Conservation (phyloP, 2,113 vertebrate genomes). For the Podarcis raffonei region DNA sequence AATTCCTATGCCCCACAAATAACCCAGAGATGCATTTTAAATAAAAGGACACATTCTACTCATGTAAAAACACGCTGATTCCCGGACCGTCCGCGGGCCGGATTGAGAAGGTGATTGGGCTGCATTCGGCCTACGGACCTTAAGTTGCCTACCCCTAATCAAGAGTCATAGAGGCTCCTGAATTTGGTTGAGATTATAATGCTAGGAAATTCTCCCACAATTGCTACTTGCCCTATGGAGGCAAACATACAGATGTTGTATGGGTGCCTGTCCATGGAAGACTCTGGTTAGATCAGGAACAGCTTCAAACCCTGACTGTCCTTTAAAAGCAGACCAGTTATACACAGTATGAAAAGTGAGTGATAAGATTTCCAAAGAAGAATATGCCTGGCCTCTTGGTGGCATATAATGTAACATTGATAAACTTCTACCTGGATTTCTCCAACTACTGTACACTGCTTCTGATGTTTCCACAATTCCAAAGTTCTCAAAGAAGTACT, state of each 20-base stretch:
- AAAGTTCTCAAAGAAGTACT: background rate
- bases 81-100: no score
- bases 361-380: background rate
- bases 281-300: background rate
- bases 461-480: background rate
- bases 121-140: no score
- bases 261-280: background rate
- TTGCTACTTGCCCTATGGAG: background rate
- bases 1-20: no score
- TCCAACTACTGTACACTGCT: background rate
- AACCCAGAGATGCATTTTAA: no score
- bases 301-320: background rate
- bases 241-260: background rate
- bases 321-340: background rate
- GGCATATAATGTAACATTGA: slow-evolving; percentile 20
- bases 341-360: background rate
- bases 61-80: no score
- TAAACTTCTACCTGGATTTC: slow-evolving; percentile 2
- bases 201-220: background rate
- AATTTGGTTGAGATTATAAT: background rate
- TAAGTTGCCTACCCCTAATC: no score
- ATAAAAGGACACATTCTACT: no score
- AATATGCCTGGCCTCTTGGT: background rate
- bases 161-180: background rate
- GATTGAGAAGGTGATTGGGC: no score